Conservation (phyloP, 2,888 invertebrate genomes). For the Drosophila pegasa region DNA sequence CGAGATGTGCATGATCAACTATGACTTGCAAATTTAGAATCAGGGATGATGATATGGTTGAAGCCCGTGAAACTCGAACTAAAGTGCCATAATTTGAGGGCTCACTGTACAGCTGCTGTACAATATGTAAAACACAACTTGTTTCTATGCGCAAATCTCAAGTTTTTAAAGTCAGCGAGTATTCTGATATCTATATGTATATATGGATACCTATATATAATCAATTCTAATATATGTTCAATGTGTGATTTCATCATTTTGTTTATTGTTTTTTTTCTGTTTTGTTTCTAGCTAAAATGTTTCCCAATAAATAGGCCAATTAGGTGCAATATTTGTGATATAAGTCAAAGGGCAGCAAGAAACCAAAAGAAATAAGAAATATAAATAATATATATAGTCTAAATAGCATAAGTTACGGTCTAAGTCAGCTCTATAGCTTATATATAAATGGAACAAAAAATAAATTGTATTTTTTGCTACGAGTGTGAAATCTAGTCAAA, state of each 20-base stretch:
- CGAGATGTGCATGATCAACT: constrained; percentile 54
- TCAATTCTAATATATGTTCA: background rate
- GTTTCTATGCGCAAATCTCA: constrained; percentile 37
- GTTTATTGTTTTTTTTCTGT: constrained; percentile 27
- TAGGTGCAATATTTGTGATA: constrained; percentile 85
- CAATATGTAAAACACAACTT: background rate
- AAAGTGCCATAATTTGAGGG: constrained; percentile 62
- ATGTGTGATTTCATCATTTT: background rate
- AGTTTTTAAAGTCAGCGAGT: constrained; percentile 6
- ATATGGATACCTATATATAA: background rate
- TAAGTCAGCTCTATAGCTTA: constrained; percentile 2
- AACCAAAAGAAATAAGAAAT: constrained; percentile 20
- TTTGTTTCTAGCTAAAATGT: constrained; percentile 62
- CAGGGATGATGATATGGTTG: background rate
- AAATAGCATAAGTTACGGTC: background rate
- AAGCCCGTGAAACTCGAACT: constrained; percentile 61
- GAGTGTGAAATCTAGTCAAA: constrained; percentile 78
- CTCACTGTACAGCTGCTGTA: constrained; percentile 10
- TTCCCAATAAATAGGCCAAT: constrained; percentile 79
- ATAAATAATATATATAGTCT: background rate
- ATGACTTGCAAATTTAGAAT: constrained; percentile 36
- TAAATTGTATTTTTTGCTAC: constrained; percentile 41
- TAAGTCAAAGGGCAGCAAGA: constrained; percentile 59
- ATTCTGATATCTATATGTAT: background rate
- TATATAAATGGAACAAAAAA: background rate